Percentiles rank a stretch among this genome's conserved stretches.
These are phyloP conservation scores for Strigamia maritima DNA, from an alignment of 2,888 invertebrate species.

Conservation along the genomic window DNA sequence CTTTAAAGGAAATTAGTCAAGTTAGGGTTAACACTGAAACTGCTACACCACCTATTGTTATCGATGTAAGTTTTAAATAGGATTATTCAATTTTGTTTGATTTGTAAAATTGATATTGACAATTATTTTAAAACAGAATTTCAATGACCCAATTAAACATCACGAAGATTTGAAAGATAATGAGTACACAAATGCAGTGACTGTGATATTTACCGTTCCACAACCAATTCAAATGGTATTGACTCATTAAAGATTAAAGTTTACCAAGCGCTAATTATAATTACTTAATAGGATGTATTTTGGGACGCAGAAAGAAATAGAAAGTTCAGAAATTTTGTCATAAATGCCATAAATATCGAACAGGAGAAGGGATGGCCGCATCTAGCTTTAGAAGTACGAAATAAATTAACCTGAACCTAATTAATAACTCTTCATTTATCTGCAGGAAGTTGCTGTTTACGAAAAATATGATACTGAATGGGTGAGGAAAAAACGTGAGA, in stretches of 20 bases:
- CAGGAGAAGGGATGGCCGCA: background rate
- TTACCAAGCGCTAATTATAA: background rate
- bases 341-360: background rate
- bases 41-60: background rate
- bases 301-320: constrained; percentile 25
- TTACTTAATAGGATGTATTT: constrained; percentile 8
- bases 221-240: background rate
- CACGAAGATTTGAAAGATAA: background rate
- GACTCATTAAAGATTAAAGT: background rate
- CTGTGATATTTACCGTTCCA: constrained; percentile 10
- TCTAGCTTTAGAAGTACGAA: background rate
- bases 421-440: background rate
- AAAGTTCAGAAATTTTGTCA: constrained; percentile 7
- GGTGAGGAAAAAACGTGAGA: background rate
- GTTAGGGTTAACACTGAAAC: background rate
- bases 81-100: background rate
- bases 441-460: background rate
- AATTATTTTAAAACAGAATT: background rate
- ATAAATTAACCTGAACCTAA: background rate
- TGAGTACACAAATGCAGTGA: background rate
- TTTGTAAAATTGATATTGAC: too few relatives aligned
- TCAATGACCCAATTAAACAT: background rate
- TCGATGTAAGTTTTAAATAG: background rate
- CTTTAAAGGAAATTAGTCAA: background rate
- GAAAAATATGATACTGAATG: background rate